Conservation (phyloP, 2,888 invertebrate species). For the Tenthredo distinguenda region DNA sequence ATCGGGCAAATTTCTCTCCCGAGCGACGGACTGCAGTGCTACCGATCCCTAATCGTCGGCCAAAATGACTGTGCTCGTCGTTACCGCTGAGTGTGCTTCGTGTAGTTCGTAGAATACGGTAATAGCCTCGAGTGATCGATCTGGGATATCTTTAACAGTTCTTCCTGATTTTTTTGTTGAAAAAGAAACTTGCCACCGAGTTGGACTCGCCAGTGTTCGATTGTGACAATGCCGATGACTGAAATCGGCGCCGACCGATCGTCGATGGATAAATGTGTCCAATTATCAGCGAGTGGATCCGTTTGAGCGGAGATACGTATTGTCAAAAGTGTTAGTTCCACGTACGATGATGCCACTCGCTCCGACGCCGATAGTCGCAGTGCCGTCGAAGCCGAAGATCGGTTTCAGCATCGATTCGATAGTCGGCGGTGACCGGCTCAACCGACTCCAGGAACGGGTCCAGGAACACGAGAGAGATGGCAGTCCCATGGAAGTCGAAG, state of each 20-base stretch:
- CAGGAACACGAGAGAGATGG: conserved; percentile 71
- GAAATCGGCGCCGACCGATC: background rate
- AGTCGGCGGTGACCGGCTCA: conserved; percentile 84
- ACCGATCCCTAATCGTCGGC: background rate
- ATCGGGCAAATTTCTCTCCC: background rate
- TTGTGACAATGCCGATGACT: conserved; percentile 12
- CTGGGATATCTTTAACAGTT: background rate
- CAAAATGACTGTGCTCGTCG: conserved; percentile 12
- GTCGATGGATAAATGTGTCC: conserved; percentile 1
- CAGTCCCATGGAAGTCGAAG: conserved; percentile 73
- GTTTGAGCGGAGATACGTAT: background rate
- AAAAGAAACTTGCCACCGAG: background rate
- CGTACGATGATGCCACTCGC: conserved; percentile 95
- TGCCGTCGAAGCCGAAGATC: conserved; percentile 95
- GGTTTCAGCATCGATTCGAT: conserved; percentile 97
- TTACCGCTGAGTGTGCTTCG: background rate
- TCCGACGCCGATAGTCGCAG: conserved; percentile 94
- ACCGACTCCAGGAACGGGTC: conserved; percentile 68
- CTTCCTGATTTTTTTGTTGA: background rate
- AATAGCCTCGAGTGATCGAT: background rate
- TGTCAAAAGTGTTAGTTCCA: conserved; percentile 60
- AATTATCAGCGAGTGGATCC: background rate
- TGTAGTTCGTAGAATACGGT: background rate
- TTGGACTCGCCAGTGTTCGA: background rate
- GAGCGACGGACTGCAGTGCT: conserved; percentile 6